These are phyloP conservation scores for Stylophora pistillata DNA, from an alignment of 64 coral and sea anemone genomes.

Conservation along the genomic window DNA sequence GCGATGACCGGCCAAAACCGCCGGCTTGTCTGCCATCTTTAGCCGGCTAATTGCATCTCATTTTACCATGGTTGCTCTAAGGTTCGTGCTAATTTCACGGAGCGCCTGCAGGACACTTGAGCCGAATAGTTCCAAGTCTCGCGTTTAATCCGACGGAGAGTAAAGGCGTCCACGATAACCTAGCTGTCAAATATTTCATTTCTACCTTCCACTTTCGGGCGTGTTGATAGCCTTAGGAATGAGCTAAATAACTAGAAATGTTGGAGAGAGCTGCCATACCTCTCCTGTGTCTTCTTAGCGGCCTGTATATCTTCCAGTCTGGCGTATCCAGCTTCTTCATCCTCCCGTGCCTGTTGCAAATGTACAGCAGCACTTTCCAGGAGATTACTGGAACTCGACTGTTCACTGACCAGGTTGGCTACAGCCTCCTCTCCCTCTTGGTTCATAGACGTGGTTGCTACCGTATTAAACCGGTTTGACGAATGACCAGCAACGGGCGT, in stretches of 20 bases:
- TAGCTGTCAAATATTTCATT: no score
- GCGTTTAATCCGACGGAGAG: no score
- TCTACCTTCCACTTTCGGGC: no score
- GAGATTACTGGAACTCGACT: constrained; percentile 31
- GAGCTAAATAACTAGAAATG: no score
- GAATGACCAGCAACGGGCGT: constrained; percentile 60
- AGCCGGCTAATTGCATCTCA: no score
- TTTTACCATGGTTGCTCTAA: no score
- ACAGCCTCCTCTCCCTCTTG: background rate
- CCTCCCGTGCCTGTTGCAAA: background rate
- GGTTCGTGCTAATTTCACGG: no score
- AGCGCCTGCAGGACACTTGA: background rate
- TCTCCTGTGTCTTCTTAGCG: background rate
- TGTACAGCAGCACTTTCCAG: constrained; percentile 31
- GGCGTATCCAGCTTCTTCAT: constrained; percentile 78
- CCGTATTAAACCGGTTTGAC: constrained; percentile 49
- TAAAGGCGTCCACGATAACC: no score
- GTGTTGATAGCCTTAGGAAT: no score
- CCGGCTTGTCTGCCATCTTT: no score
- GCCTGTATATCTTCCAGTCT: constrained; percentile 70
- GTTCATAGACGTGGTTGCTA: background rate
- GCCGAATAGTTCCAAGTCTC: background rate
- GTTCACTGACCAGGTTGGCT: background rate
- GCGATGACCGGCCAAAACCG: background rate
- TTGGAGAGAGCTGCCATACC: constrained; percentile 6